These are phyloP conservation scores for Mythimna ferrago DNA, from an alignment of 2,888 invertebrate genomes.

Conservation along the genomic window DNA sequence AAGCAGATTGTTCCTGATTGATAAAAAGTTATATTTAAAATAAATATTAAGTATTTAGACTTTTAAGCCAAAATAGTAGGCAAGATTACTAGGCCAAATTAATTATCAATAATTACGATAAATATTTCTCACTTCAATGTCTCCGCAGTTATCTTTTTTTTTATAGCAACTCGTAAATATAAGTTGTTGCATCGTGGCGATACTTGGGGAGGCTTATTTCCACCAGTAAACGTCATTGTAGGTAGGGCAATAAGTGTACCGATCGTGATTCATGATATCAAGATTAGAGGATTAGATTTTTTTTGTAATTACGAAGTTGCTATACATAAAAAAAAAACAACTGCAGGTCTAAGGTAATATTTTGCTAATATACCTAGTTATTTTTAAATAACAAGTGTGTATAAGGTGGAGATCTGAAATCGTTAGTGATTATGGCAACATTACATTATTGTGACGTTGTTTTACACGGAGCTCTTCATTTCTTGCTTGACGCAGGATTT, in stretches of 20 bases:
- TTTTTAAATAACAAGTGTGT: conserved; percentile 9
- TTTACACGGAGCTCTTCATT: conserved; percentile 93
- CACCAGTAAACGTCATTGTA: no score
- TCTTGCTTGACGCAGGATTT: conserved; percentile 97
- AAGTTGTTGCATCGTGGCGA: neutral
- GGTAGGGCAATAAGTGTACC: no score
- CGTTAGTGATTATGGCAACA: conserved; percentile 45
- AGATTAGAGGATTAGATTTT: no score
- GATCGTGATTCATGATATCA: no score
- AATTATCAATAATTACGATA: neutral
- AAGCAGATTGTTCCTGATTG: no score
- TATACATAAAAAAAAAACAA: conserved; percentile 14
- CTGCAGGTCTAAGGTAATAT: conserved; percentile 20
- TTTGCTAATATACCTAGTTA: conserved; percentile 17
- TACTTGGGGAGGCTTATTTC: no score
- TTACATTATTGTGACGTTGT: neutral
- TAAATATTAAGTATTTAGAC: conserved; percentile 5
- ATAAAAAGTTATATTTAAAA: neutral
- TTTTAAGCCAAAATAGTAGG: conserved; percentile 21
- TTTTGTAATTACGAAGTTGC: neutral
- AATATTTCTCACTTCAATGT: neutral
- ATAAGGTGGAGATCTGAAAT: conserved; percentile 43
- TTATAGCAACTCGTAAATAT: neutral
- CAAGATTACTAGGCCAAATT: conserved; percentile 43
- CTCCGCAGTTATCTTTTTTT: conserved; percentile 16